Conservation (phyloP, 2,797 vertebrate genomes). For the Apodemus agrarius region DNA sequence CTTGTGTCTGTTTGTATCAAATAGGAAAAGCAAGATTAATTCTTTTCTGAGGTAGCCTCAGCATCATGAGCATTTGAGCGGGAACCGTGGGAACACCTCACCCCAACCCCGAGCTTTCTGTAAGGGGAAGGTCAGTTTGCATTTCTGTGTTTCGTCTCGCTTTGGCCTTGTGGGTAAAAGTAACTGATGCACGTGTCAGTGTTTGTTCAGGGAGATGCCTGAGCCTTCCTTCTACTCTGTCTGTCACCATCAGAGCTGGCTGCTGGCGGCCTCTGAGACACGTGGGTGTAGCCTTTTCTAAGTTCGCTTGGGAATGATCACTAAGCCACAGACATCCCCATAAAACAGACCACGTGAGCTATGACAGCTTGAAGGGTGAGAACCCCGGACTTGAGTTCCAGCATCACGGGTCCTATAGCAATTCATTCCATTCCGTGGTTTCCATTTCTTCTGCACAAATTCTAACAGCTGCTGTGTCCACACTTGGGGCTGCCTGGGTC, state of each 20-base stretch:
- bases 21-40: neutral
- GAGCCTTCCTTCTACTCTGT: neutral
- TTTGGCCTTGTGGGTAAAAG: neutral
- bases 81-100: neutral
- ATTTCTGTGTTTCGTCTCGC: neutral
- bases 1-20: slow-evolving; percentile 25
- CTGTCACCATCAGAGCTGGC: neutral
- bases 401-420: neutral
- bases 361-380: neutral
- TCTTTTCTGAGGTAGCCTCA: neutral
- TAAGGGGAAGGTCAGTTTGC: neutral
- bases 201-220: neutral
- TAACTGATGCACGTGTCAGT: neutral
- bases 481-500: neutral
- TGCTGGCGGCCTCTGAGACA: neutral
- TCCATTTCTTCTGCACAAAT: neutral
- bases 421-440: neutral
- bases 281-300: neutral
- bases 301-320: neutral
- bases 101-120: neutral
- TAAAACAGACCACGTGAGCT: neutral
- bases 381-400: neutral
- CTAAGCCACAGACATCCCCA: neutral
- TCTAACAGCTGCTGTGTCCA: neutral
- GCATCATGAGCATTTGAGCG: neutral